Evolutionary conservation across 92 coral and sea anemone genomes (phyloP).

Genomic region (Zoanthus sociatus): DNA sequence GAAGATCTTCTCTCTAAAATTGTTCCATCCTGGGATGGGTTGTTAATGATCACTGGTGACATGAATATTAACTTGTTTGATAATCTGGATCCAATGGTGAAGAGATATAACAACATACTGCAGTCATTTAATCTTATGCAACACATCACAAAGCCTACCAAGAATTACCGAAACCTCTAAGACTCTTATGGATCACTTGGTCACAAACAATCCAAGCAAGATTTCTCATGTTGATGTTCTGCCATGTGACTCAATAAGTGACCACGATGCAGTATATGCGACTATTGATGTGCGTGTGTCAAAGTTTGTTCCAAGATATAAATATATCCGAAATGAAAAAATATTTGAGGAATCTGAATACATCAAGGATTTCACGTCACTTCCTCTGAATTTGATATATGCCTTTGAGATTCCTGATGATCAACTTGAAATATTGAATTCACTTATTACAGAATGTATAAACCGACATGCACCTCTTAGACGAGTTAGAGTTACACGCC

Average conservation of each 20-base stretch:
- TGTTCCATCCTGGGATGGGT: neutral
- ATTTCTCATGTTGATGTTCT: conserved; percentile 31
- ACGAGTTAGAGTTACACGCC: neutral
- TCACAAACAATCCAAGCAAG: conserved; percentile 41
- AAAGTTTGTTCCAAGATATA: neutral
- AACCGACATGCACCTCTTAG: neutral
- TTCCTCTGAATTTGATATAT: conserved; percentile 49
- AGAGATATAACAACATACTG: neutral
- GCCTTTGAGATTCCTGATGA: conserved; percentile 55
- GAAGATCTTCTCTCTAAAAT: no score
- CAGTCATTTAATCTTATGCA: conserved; percentile 20
- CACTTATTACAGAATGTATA: neutral
- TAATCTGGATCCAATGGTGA: neutral
- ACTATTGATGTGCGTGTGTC: conserved; percentile 38
- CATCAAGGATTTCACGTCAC: conserved; percentile 32
- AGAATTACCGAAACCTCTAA: conserved; percentile 42
- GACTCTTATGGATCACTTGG: conserved; percentile 48
- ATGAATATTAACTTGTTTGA: neutral
- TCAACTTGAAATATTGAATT: conserved; percentile 15
- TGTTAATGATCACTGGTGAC: neutral
- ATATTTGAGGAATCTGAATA: conserved; percentile 2
- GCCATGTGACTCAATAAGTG: conserved; percentile 47
- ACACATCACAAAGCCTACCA: conserved; percentile 63
- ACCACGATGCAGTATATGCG: conserved; percentile 58
- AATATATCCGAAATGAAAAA: conserved; percentile 17